These are phyloP conservation scores for Collichthys lucidus DNA, from an alignment of 2,113 vertebrate genomes.

Conservation along the genomic window DNA sequence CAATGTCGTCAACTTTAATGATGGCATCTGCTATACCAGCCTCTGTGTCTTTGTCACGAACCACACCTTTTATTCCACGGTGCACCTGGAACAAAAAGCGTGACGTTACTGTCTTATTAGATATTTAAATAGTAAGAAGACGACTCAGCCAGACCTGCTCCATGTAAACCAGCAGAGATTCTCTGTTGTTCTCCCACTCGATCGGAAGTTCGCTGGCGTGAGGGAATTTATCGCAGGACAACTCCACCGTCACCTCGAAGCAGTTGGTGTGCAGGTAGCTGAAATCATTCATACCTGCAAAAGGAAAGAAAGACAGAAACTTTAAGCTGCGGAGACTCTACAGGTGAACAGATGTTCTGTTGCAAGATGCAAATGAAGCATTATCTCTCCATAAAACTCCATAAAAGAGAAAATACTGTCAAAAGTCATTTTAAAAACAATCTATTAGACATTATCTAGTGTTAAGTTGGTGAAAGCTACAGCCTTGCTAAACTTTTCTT, in stretches of 20 bases:
- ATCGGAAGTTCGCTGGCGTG: constrained; percentile 89
- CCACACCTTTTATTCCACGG: constrained; percentile 92
- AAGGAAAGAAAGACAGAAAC: not conserved
- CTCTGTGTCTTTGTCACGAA: constrained; percentile 90
- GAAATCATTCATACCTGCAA: constrained; percentile 93
- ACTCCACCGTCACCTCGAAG: constrained; percentile 92
- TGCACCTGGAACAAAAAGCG: constrained; percentile 84
- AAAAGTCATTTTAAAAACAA: no score
- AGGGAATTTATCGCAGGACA: constrained; percentile 96
- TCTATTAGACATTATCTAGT: no score
- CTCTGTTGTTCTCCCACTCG: constrained; percentile 95
- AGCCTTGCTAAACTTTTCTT: no score
- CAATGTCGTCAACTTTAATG: constrained; percentile 90
- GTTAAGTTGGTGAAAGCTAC: no score
- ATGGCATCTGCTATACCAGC: constrained; percentile 89
- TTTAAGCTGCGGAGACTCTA: no score
- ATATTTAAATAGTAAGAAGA: not conserved
- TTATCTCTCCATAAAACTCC: no score
- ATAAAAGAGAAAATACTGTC: no score
- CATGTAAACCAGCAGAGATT: constrained; percentile 93
- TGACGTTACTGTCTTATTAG: not conserved
- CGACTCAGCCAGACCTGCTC: constrained; percentile 88
- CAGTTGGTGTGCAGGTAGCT: constrained; percentile 97
- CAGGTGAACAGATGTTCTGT: no score
- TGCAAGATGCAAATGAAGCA: no score